Conservation (phyloP, 2,888 invertebrate species). For the Heliconius charithonia region DNA sequence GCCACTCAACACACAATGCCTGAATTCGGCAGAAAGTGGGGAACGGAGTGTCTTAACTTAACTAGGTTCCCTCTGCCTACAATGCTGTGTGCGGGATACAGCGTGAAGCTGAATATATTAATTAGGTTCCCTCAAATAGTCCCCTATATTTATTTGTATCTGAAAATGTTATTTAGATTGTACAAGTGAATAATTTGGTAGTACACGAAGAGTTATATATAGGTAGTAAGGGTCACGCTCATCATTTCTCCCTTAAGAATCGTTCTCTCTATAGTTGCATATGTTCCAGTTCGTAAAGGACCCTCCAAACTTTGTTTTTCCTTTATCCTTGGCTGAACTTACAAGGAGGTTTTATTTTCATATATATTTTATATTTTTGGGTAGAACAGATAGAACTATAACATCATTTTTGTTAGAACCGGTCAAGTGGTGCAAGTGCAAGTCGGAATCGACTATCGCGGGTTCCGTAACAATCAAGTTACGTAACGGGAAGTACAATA, state of each 20-base stretch:
- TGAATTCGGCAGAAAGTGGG: too few species aligned
- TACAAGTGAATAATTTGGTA: neutral
- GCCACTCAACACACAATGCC: too few species aligned
- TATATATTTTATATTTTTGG: neutral
- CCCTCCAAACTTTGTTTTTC: neutral
- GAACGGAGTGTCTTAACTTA: too few species aligned
- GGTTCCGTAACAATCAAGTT: too few species aligned
- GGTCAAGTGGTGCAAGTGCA: neutral
- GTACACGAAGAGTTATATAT: neutral
- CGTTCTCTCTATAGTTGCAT: neutral
- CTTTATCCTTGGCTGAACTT: neutral
- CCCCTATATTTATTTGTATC: neutral
- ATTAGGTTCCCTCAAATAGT: too few species aligned
- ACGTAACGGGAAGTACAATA: too few species aligned
- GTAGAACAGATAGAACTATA: too few species aligned
- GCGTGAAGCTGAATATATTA: too few species aligned
- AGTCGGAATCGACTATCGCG: neutral
- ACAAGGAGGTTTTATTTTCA: neutral
- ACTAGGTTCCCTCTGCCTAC: too few species aligned
- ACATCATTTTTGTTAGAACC: neutral
- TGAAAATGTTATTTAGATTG: neutral
- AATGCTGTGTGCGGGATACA: too few species aligned
- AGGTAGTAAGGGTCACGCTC: neutral
- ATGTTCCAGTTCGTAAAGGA: conserved; percentile 1
- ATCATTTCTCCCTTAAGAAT: conserved; percentile 6